Evolutionary conservation across 2,888 invertebrate genomes (phyloP), one percentile per base, ranked within the genome.

Genomic region (Drosophila setosimentum): DNA sequence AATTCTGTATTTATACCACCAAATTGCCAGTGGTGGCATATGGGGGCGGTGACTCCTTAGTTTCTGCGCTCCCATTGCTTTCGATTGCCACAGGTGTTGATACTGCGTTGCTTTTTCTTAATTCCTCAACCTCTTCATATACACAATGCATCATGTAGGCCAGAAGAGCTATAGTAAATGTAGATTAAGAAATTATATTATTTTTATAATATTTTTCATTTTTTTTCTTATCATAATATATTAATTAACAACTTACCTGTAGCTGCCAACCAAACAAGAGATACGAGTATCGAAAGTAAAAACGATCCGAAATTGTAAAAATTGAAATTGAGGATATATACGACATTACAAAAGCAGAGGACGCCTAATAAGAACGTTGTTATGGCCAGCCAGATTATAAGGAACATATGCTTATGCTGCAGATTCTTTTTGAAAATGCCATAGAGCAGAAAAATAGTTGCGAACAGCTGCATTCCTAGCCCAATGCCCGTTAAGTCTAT

Each of bases 341-440:
- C 0, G 2, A 68, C 1, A 16, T 13, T 8, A 3, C 1, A 24
- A 40, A 3, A 42, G 24, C 50, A n/a, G 1, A 33, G 18, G 5
- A 13, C 18, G 4, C 40, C n/a, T 1, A 68, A 55, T 0, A 55
- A 29, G 3, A 24, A 2, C 0, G 21, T 18, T 5, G 68, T 3
- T 3, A 29, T 3, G 16, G n/a, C 11, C n/a, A 68, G 30, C 67
- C 67, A 68, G 33, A 68, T n/a, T 2, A 68, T 8, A 21, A 67
- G 5, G 30, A 68, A 57, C 21, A 27, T 50, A 21, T 69, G 63
- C 48, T 63, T 59, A 16, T 54, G 30, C 24, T 37, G 16, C 2
- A n/a, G 0, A 2, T 61, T 35, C 54, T 68, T 55, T 27, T 68
- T 68, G 3, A 50, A 42, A 13, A 50, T 5, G 7, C 69, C 61